These are phyloP conservation scores for Scartelaos histophorus DNA, from an alignment of 2,113 vertebrate species.

Conservation along the genomic window DNA sequence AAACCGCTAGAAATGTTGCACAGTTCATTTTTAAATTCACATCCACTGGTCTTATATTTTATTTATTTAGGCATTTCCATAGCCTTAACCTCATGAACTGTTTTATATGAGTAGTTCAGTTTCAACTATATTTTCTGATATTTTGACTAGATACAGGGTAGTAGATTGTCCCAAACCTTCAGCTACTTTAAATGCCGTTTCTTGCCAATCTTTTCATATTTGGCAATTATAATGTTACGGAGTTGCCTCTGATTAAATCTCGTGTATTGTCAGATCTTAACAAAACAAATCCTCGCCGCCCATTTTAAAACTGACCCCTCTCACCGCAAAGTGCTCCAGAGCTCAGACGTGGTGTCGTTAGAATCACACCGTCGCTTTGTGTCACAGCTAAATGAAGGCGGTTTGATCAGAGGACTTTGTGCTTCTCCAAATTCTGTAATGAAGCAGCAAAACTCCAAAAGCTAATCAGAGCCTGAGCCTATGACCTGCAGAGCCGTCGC, in stretches of 20 bases:
- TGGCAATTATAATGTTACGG: not conserved
- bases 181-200: too few species aligned
- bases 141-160: too few species aligned
- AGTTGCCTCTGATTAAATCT: not conserved
- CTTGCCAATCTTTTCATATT: too few species aligned
- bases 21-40: not conserved
- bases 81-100: too few species aligned
- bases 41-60: too few species aligned
- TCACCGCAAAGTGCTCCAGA: not conserved
- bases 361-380: not conserved
- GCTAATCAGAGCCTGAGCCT: not conserved
- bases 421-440: not conserved
- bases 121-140: too few species aligned
- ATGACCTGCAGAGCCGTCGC: not conserved
- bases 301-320: not conserved
- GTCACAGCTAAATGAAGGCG: not conserved
- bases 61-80: not conserved
- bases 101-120: too few species aligned
- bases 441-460: not conserved
- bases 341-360: not conserved
- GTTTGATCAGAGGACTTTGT: not conserved
- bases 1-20: not conserved
- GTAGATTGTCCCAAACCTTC: too few species aligned
- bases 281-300: not conserved
- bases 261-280: not conserved